Percentiles rank a stretch among this genome's conserved stretches.
Conservation (phyloP, 2,888 invertebrate species). For the Syritta pipiens region DNA sequence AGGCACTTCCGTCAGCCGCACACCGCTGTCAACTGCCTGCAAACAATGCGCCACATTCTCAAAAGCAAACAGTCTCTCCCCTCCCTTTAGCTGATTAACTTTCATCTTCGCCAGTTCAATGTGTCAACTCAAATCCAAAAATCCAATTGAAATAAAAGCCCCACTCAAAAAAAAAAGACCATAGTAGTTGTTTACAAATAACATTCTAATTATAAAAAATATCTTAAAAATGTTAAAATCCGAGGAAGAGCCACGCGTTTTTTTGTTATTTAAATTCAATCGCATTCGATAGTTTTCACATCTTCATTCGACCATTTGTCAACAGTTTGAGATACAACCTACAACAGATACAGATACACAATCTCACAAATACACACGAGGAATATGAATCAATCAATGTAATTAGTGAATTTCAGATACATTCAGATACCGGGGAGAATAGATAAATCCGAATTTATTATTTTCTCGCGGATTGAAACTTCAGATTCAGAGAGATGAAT, state of each 20-base stretch:
- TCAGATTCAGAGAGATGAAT: background rate
- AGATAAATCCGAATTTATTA: conserved; percentile 29
- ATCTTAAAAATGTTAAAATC: conserved; percentile 25
- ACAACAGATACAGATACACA: background rate
- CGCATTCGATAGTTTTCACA: background rate
- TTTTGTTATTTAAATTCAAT: conserved; percentile 25
- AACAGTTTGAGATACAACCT: too few species aligned
- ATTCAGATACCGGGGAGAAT: background rate
- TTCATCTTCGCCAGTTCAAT: too few species aligned
- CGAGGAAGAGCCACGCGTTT: background rate
- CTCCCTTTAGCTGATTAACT: too few species aligned
- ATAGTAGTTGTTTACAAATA: conserved; percentile 12
- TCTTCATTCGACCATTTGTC: conserved; percentile 35
- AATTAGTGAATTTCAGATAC: conserved; percentile 7
- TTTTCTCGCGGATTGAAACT: background rate
- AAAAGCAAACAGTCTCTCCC: too few species aligned
- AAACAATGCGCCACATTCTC: too few species aligned
- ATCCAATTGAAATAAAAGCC: too few species aligned
- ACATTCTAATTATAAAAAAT: conserved; percentile 30
- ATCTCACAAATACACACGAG: too few species aligned
- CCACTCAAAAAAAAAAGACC: too few species aligned
- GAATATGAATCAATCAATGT: conserved; percentile 26
- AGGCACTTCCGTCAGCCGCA: too few species aligned
- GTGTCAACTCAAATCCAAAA: too few species aligned
- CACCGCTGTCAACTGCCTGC: too few species aligned